Conservation (phyloP, 2,113 vertebrate genomes). For the Dicaeum eximium region DNA sequence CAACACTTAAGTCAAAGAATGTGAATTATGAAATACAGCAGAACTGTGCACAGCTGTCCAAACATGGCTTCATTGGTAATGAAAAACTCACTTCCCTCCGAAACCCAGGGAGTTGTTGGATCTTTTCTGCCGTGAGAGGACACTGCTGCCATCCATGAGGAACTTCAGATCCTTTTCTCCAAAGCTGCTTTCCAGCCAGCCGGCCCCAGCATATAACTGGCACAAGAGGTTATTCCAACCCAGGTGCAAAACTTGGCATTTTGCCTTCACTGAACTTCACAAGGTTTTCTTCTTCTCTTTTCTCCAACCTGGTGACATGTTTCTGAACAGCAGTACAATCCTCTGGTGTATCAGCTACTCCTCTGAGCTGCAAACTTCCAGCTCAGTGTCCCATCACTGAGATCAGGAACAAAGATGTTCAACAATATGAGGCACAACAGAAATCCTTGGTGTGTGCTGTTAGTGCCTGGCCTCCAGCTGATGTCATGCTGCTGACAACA, state of each 20-base stretch:
- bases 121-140: neutral
- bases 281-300: neutral
- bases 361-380: too few species aligned
- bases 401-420: neutral
- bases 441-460: fast-evolving
- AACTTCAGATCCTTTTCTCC: neutral
- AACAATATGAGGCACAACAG: neutral
- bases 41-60: neutral
- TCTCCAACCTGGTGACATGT: neutral
- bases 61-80: neutral
- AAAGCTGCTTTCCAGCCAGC: neutral
- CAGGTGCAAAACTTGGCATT: neutral
- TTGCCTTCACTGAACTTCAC: neutral
- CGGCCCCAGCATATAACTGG: neutral
- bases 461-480: neutral
- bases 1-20: neutral
- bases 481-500: neutral
- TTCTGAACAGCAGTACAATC: neutral
- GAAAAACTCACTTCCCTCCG: neutral
- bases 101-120: neutral
- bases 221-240: neutral
- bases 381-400: neutral
- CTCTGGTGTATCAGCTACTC: neutral
- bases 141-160: neutral
- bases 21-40: neutral